Evolutionary conservation across 2,888 invertebrate species (phyloP).

Genomic region (Nomada fabriciana): DNA sequence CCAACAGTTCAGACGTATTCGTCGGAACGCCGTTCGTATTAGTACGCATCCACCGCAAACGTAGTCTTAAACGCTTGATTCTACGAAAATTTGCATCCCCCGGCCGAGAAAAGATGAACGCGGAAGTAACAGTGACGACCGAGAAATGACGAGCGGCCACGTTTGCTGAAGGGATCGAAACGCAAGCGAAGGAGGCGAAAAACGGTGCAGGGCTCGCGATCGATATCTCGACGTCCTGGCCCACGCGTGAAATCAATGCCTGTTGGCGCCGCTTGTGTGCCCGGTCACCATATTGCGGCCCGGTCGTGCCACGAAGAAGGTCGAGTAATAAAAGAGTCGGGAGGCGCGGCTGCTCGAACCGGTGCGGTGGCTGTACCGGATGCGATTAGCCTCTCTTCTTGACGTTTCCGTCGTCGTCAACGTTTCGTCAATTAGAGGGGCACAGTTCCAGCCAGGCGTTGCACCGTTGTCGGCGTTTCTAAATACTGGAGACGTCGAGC

Average conservation of each 20-base stretch:
- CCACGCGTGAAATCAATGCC: conserved; percentile 59
- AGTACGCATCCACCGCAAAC: too few species aligned
- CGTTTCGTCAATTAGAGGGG: conserved; percentile 63
- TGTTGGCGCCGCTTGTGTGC: conserved; percentile 53
- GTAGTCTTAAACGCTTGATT: too few species aligned
- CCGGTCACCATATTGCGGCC: conserved; percentile 66
- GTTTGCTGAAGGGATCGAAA: conserved; percentile 39
- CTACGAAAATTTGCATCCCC: too few species aligned
- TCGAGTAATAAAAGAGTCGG: conserved; percentile 65
- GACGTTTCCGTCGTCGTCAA: conserved; percentile 64
- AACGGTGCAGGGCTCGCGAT: conserved; percentile 45
- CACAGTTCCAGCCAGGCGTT: conserved; percentile 42
- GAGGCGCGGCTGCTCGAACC: conserved; percentile 53
- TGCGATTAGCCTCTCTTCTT: conserved; percentile 68
- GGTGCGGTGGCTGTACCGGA: conserved; percentile 56
- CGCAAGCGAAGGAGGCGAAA: conserved; percentile 35
- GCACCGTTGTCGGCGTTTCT: neutral
- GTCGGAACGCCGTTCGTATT: too few species aligned
- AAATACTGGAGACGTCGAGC: too few species aligned
- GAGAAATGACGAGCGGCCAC: neutral
- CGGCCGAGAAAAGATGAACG: too few species aligned
- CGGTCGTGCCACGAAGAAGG: conserved; percentile 51
- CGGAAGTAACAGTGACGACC: too few species aligned
- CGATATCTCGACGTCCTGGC: conserved; percentile 53
- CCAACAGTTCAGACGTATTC: too few species aligned